Evolutionary conservation across 2,888 invertebrate species (phyloP), one percentile per base, ranked within the genome.

Genomic region (Acleris literana): DNA sequence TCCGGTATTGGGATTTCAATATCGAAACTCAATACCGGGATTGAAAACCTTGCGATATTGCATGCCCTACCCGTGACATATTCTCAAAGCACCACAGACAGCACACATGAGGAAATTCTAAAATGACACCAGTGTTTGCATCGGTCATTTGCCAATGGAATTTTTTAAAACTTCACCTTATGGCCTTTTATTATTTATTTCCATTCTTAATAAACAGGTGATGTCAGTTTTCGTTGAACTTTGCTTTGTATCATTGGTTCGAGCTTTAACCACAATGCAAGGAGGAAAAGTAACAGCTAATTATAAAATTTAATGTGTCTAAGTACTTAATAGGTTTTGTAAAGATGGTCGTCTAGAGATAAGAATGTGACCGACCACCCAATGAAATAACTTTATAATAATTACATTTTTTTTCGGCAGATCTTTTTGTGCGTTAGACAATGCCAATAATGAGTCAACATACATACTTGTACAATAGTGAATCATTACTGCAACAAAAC

Each of bases 401-500:
- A 20, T 0, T 33, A 33, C 33, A 0, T 25, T 25, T 25, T 22
- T 39, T 33, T 53, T 52, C 18, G 18, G 44, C 22, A 46, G 20
- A 55, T 44, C 9, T 5, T 44, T n/a, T 44, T 33, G 48, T 43
- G 25, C 55, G 51, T 43, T 43, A 48, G 44, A 49, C 64, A 59
- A 17, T 55, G 43, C 53, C 48, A 57, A 53, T 57, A 64, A 29
- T 65, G 65, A 65, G 49, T 61, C 65, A 65, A 61, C 65, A 46
- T 56, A 61, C 65, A 46, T 56, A 61, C 60, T 61, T 33, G 55
- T 60, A 49, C 60, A 59, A 43, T 25, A 18, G 39, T 65, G 65
- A 65, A 56, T 65, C 65, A 65, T 55, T 59, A 63, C 18, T 52
- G 55, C 60, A 65, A 54, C 60, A 61, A 65, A 65, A 60, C 54